Percentiles rank a stretch among this genome's conserved stretches.
Evolutionary conservation across 2,113 vertebrate genomes (phyloP).

Genomic region (Crypturellus undulatus): DNA sequence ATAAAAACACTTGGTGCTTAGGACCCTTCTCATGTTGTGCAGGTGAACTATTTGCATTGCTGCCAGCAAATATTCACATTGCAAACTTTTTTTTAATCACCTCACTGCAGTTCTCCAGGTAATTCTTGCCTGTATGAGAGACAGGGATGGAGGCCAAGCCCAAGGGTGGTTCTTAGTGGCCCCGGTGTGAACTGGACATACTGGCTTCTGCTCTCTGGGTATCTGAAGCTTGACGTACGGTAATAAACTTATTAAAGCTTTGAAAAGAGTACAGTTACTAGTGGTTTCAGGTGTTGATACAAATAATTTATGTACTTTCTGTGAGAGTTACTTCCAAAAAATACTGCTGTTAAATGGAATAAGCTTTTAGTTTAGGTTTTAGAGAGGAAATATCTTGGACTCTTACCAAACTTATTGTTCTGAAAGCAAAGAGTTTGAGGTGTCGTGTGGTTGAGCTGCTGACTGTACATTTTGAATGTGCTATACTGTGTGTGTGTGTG

Average conservation of each 20-base stretch:
- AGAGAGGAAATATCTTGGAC: background rate
- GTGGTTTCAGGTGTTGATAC: background rate
- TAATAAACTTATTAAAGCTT: background rate
- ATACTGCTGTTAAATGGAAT: background rate
- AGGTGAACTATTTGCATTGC: background rate
- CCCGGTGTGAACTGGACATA: accelerated
- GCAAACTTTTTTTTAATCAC: background rate
- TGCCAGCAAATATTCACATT: background rate
- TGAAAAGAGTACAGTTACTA: background rate
- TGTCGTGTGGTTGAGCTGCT: accelerated
- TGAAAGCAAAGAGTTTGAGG: background rate
- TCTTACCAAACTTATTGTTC: background rate
- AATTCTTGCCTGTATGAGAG: background rate
- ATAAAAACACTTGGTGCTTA: accelerated
- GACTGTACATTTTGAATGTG: background rate
- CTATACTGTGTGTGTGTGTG: background rate
- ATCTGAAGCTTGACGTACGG: background rate
- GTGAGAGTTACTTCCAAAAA: background rate
- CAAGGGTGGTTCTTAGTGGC: background rate
- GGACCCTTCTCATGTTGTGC: no score
- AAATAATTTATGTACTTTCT: background rate
- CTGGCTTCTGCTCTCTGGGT: background rate
- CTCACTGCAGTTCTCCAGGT: background rate
- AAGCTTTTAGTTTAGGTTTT: background rate
- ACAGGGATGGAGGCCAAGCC: accelerated